These are phyloP conservation scores for Nesidiocoris tenuis DNA, from an alignment of 2,888 invertebrate genomes.

Conservation along the genomic window DNA sequence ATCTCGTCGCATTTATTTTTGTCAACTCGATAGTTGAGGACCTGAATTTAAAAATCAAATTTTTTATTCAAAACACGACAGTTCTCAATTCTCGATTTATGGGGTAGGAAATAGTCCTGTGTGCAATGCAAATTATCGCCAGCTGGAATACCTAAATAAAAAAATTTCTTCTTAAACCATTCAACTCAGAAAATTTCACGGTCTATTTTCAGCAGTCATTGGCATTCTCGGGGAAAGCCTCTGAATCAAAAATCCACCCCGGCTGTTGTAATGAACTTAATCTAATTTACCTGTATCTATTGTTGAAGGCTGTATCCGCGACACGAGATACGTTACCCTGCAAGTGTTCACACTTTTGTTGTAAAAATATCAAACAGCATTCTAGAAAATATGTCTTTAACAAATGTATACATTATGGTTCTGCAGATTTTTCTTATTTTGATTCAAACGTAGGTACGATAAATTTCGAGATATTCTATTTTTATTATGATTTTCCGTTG, in stretches of 20 bases:
- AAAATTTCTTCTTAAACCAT: too few species aligned
- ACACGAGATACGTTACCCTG: slow-evolving; percentile 50
- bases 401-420: slow-evolving; percentile 49
- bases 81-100: too few species aligned
- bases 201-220: too few species aligned
- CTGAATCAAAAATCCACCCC: neutral
- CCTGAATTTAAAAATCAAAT: too few species aligned
- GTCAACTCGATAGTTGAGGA: too few species aligned
- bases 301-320: slow-evolving; percentile 50
- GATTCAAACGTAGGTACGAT: slow-evolving; percentile 43
- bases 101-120: too few species aligned
- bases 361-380: slow-evolving; percentile 50
- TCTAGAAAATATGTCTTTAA: slow-evolving; percentile 49
- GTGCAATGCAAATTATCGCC: too few species aligned
- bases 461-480: slow-evolving; percentile 39
- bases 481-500: slow-evolving; percentile 42
- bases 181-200: too few species aligned
- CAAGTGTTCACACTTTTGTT: slow-evolving; percentile 49
- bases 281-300: slow-evolving; percentile 51
- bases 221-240: neutral
- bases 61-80: too few species aligned
- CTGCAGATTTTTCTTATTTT: slow-evolving; percentile 41
- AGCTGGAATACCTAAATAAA: too few species aligned
- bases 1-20: too few species aligned
- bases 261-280: slow-evolving; percentile 46